A percentile compares a stretch with the other conserved stretches of the same genome.
Conservation (phyloP, 2,113 vertebrate genomes). For the Python bivittatus region DNA sequence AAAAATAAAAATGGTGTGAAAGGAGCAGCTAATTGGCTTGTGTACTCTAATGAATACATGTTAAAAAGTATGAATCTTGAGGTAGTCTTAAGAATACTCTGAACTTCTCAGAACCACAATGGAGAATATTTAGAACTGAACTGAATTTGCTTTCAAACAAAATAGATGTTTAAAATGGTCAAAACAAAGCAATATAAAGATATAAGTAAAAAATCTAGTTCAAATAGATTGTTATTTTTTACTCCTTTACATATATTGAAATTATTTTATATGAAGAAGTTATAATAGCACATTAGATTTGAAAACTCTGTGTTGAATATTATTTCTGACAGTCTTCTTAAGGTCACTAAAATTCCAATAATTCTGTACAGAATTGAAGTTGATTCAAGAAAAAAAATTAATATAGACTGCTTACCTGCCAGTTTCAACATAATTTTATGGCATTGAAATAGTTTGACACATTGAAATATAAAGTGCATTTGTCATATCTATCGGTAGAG, state of each 20-base stretch:
- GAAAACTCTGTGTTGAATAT: constrained; percentile 79
- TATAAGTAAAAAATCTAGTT: constrained; percentile 63
- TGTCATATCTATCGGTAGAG: constrained; percentile 82
- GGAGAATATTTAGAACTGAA: background rate
- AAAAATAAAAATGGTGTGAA: background rate
- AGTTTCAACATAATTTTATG: constrained; percentile 79
- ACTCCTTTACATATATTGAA: constrained; percentile 74
- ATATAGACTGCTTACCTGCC: constrained; percentile 82
- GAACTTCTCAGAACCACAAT: background rate
- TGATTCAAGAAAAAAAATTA: constrained; percentile 83
- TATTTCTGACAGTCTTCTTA: constrained; percentile 84
- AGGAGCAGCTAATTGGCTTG: background rate
- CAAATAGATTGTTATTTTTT: constrained; percentile 73
- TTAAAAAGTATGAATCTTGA: background rate
- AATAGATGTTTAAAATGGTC: constrained; percentile 53
- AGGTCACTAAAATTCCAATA: constrained; percentile 88
- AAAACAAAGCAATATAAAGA: constrained; percentile 70
- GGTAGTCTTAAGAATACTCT: background rate
- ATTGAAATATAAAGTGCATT: constrained; percentile 86
- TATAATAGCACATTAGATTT: constrained; percentile 78
- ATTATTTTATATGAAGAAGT: constrained; percentile 78
- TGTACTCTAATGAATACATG: background rate
- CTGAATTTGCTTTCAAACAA: constrained; percentile 42
- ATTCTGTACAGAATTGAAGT: constrained; percentile 85
- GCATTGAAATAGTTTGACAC: constrained; percentile 84